Evolutionary conservation across 2,888 invertebrate species (phyloP).

Genomic region (Apamea sordens): DNA sequence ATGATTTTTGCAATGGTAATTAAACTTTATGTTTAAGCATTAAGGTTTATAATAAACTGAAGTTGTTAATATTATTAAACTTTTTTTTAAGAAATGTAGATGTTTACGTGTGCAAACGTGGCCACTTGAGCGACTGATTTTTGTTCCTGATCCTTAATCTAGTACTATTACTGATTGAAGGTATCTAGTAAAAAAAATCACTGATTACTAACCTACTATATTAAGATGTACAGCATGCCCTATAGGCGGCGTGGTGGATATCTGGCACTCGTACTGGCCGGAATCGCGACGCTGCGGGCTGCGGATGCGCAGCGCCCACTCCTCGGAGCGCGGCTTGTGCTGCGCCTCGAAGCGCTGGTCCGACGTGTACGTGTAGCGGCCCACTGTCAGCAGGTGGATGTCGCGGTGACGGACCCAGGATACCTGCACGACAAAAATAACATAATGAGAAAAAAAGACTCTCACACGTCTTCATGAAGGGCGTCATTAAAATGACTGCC

Average conservation of each 20-base stretch:
- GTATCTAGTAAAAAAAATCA: neutral
- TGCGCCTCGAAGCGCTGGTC: slow-evolving; percentile 95
- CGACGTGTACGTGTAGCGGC: slow-evolving; percentile 96
- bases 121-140: too few relatives aligned
- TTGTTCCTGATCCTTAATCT: too few relatives aligned
- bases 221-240: slow-evolving; percentile 95
- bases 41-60: too few relatives aligned
- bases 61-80: too few relatives aligned
- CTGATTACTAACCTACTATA: slow-evolving; percentile 93
- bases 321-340: slow-evolving; percentile 96
- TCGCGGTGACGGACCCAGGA: slow-evolving; percentile 98
- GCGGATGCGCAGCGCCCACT: slow-evolving; percentile 94
- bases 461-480: neutral
- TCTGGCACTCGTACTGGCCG: slow-evolving; percentile 97
- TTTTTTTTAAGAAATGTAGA: too few relatives aligned
- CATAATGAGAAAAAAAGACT: neutral
- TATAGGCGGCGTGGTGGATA: slow-evolving; percentile 96
- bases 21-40: too few relatives aligned
- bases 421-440: slow-evolving; percentile 89
- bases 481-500: neutral
- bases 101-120: too few relatives aligned
- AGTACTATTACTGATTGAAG: too few relatives aligned
- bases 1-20: too few relatives aligned
- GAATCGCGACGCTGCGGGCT: slow-evolving; percentile 95
- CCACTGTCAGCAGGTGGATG: slow-evolving; percentile 96